Percentiles rank a stretch among this genome's conserved stretches.
phyloP scores from a whole-genome alignment of 2,113 vertebrate species.

The Coptodon rendalli region DNA sequence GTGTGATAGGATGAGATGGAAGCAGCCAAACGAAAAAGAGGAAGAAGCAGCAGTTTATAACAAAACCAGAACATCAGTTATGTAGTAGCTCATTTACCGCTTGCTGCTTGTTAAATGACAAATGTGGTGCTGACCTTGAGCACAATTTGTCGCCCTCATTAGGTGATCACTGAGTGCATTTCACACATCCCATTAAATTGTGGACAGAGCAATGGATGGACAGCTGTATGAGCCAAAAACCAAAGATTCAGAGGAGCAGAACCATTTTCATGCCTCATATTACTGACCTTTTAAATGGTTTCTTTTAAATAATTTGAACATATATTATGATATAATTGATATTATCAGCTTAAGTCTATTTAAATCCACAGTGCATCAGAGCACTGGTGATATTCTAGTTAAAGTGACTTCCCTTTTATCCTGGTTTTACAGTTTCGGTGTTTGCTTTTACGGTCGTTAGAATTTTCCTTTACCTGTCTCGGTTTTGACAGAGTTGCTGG shows the following conservation, averaged over 20 bases:
- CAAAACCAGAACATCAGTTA: not conserved
- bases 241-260: not conserved
- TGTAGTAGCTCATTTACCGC: not conserved
- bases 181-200: not conserved
- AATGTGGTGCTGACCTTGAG: not conserved
- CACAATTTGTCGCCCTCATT: not conserved
- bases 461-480: slow-evolving; percentile 57
- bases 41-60: not conserved
- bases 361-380: not conserved
- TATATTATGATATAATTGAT: not conserved
- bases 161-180: not conserved
- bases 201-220: not conserved
- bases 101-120: not conserved
- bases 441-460: not conserved
- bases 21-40: not conserved
- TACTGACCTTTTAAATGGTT: not conserved
- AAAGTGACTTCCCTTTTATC: not conserved
- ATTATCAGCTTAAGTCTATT: not conserved
- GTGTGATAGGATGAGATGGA: not conserved
- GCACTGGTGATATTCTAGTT: not conserved
- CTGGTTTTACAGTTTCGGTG: not conserved
- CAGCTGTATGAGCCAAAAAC: not conserved
- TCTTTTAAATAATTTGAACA: not conserved
- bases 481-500: slow-evolving; percentile 46
- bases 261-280: not conserved